A percentile compares a stretch with the other conserved stretches of the same genome.
Conservation (phyloP, 2,113 vertebrate species). For the Tenebrosternarchus preto region DNA sequence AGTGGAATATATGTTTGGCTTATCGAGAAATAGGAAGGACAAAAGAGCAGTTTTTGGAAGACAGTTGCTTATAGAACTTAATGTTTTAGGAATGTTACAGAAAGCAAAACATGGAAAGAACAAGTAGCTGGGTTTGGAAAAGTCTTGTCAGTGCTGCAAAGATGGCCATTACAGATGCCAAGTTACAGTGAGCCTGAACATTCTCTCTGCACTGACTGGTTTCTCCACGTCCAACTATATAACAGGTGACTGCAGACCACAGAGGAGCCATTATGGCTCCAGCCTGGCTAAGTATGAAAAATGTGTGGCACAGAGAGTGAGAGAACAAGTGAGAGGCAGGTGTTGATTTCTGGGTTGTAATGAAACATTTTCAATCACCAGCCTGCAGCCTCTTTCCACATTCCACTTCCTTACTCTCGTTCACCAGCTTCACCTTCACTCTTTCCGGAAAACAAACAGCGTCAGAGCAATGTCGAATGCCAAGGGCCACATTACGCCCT, state of each 20-base stretch:
- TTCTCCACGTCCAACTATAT: background rate
- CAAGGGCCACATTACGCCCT: background rate
- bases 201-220: constrained; percentile 44
- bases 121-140: constrained; percentile 57
- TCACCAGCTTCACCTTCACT: background rate
- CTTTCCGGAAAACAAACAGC: background rate
- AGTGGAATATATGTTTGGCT: background rate
- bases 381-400: constrained; percentile 8
- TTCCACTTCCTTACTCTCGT: background rate
- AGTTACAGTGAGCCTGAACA: constrained; percentile 44
- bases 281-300: background rate
- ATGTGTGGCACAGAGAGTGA: background rate
- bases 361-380: background rate
- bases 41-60: background rate
- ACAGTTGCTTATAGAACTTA: background rate
- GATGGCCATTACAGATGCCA: constrained; percentile 52
- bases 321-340: background rate
- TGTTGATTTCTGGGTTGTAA: constrained; percentile 11
- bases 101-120: constrained; percentile 59
- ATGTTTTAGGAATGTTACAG: background rate
- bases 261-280: background rate
- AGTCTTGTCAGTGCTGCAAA: constrained; percentile 51
- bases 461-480: background rate
- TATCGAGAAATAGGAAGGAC: background rate
- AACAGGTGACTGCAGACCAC: background rate